Evolutionary conservation across 2,888 invertebrate species (phyloP), one percentile per base, ranked within the genome.

Genomic region (Stratiomys singularior): DNA sequence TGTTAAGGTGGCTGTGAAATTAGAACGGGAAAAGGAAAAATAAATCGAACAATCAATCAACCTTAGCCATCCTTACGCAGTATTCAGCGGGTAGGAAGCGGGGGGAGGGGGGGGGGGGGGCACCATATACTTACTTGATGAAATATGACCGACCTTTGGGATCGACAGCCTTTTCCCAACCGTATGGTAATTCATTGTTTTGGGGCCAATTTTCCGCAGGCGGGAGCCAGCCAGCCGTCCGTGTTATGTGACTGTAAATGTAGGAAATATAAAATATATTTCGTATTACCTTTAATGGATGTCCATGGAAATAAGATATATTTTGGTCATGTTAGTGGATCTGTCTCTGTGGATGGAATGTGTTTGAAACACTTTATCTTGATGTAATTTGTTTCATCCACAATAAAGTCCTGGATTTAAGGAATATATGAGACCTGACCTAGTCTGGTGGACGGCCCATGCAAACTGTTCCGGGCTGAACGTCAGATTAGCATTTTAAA

Each of bases 151-250:
- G 92, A 81, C 93, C 93, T 80, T 93, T 92, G 84, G 91, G 91
- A 87, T 97, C 96, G 80, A 93, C 88, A 27, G 96, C 96, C 84
- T 93, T 91, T 86, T 97, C 97, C 96, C 96, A 97, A 15, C 96
- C 97, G 84, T 94, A 96, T 0, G 96, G 96, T 78, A 96, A 89
- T 66, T 92, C 90, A 78, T 91, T 89, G 81, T 85, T 85, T 84
- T 85, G 88, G 86, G 81, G 88, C 96, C 96, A 97, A 83, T 93
- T 92, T 85, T 96, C 96, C 27, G 92, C 92, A 1, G 96, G 96
- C 0, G 97, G 97, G 81, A 96, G 87, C 96, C 96, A 97, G 83
- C 94, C 93, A 0, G 95, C 93, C 0, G 94, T 93, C 83, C 93
- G 90, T 25, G 93, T 94, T 84, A 93, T 90, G 88, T 96, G 96